Base-by-base conservation (phyloP, 2,888 invertebrate genomes). In the Ornithoptera alexandrae region DNA sequence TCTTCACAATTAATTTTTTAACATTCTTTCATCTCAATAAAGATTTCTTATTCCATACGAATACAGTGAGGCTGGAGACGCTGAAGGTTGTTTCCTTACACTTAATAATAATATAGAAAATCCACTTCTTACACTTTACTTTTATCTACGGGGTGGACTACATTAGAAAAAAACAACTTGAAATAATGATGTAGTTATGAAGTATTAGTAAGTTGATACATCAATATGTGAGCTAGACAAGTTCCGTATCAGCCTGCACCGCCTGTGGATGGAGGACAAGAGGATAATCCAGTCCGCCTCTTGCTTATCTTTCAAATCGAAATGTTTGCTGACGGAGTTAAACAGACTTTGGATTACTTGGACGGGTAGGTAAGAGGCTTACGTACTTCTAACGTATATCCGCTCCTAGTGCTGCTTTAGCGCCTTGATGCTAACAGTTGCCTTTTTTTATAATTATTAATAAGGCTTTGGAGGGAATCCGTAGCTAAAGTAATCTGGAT, bases 221-320 rank as follows among this genome's bases (percentile, higher is more conserved):
- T n/a, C 18, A 53, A 17, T 53, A 53, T 18, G 53, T 2, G 53
- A n/a, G 53, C 18, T 18, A 53, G 15, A 15, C 17, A n/a, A 46
- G 30, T 71, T 58, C 2, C 65, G 65, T 68, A 65, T 39, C 22
- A 39, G 67, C 56, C 56, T n/a, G 53, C 53, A 61, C 57, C 62
- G 56, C 12, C 20, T 39, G 17, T 39, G 58, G 30, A 39, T 15
- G 42, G 39, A 66, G 65, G 75, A 75, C 77, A 79, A 71, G 69
- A 75, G 78, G 78, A 76, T 77, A 77, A 77, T 76, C 78, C 69
- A 42, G 73, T 65, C 68, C 24, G 74, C 66, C 71, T 62, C 68
- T 61, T 74, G 76, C 75, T 78, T 80, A 80, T 81, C 80, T 79
- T 77, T 73, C 67, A 74, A 78, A 80, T 78, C 77, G 81, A 79